phyloP scores from a whole-genome alignment of 2,797 vertebrate genomes.

The Eulemur coronatus region DNA sequence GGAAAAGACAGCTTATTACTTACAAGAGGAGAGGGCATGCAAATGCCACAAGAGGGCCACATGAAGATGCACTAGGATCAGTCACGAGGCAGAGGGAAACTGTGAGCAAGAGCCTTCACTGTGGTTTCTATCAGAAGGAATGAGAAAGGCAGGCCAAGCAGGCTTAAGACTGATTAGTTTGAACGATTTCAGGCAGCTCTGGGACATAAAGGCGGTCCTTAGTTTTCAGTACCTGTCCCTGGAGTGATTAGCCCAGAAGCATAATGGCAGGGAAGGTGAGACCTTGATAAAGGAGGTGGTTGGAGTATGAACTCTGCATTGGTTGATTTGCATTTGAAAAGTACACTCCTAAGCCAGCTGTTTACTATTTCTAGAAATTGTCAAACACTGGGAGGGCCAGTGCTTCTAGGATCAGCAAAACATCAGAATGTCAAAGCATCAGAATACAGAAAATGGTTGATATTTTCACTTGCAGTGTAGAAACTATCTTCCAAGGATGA shows the following conservation, averaged over 20 bases:
- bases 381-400: neutral
- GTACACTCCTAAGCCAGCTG: neutral
- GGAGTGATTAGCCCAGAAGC: neutral
- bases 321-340: neutral
- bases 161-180: neutral
- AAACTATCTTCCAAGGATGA: neutral
- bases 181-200: neutral
- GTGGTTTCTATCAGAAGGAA: neutral
- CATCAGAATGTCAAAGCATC: neutral
- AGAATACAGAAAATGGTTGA: neutral
- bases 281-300: neutral
- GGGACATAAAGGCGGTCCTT: neutral
- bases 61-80: neutral
- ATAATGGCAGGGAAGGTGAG: neutral
- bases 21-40: neutral
- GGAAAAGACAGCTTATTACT: neutral
- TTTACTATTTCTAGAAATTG: neutral
- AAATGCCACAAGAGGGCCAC: neutral
- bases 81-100: neutral
- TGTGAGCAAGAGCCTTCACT: neutral
- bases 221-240: neutral
- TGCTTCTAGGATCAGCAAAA: neutral
- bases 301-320: neutral
- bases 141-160: neutral
- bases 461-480: neutral